A percentile compares a stretch with the other conserved stretches of the same genome.
phyloP scores from a whole-genome alignment of 2,113 vertebrate species.

The Pristiophorus japonicus region DNA sequence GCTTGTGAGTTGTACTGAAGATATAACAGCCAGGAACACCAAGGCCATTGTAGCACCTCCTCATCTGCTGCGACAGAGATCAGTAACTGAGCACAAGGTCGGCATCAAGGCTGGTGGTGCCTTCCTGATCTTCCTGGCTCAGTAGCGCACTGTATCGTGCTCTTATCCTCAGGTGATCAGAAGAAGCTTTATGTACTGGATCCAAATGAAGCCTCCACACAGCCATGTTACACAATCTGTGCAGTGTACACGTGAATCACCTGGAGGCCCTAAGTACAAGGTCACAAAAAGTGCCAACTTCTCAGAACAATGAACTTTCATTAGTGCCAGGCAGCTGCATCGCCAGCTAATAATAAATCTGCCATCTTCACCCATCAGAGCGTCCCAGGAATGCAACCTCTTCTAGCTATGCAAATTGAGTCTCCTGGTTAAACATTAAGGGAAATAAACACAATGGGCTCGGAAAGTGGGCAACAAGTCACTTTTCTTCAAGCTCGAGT shows the following conservation, averaged over 20 bases:
- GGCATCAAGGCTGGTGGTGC: background rate
- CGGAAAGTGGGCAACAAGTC: background rate
- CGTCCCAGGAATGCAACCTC: constrained; percentile 13
- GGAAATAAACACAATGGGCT: constrained; percentile 31
- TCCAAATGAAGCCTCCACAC: background rate
- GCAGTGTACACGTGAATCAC: background rate
- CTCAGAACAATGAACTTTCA: constrained; percentile 6
- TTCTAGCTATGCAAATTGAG: background rate
- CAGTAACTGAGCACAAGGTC: background rate
- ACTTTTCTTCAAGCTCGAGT: background rate
- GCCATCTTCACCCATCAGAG: constrained; percentile 27
- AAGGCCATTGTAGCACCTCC: background rate
- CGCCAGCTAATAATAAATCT: constrained; percentile 28
- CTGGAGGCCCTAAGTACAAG: background rate
- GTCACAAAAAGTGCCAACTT: background rate
- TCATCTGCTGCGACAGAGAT: background rate
- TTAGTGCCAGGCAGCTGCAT: constrained; percentile 23
- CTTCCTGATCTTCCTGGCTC: background rate
- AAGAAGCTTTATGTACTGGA: background rate
- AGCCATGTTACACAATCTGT: background rate
- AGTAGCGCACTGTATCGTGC: background rate
- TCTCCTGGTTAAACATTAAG: constrained; percentile 24
- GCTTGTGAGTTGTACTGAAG: too few species aligned
- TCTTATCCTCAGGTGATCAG: background rate
- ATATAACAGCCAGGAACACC: too few species aligned